A percentile compares a stretch with the other conserved stretches of the same genome.
Conservation (phyloP, 2,888 invertebrate species). For the Cheilosia urbana region DNA sequence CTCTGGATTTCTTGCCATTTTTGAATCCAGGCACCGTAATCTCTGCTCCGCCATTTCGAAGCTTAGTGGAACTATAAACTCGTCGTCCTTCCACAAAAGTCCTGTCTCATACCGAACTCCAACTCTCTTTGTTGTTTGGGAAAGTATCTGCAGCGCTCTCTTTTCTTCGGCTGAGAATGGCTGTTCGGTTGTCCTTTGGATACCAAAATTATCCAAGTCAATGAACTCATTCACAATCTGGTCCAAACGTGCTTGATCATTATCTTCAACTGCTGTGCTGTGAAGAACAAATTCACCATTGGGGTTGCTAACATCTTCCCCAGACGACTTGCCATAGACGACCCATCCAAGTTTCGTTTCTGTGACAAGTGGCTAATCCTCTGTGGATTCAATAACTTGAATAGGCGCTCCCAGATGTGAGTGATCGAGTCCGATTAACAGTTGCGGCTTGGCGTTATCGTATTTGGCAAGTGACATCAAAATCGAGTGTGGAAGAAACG, state of each 20-base stretch:
- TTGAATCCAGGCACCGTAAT: too few relatives aligned
- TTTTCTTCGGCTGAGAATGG: not conserved
- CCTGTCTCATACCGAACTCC: not conserved
- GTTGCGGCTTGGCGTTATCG: not conserved
- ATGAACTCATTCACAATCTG: not conserved
- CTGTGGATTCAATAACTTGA: not conserved
- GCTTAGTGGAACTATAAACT: too few relatives aligned
- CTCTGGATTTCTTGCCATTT: too few relatives aligned
- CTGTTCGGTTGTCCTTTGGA: not conserved
- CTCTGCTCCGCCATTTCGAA: too few relatives aligned
- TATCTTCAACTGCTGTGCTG: not conserved
- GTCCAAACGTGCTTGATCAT: not conserved
- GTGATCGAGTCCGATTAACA: slow-evolving; percentile 1
- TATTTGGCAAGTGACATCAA: not conserved
- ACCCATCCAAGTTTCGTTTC: too few relatives aligned
- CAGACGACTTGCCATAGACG: not conserved
- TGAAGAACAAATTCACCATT: not conserved
- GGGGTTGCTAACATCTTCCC: not conserved
- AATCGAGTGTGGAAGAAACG: not conserved
- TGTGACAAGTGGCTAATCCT: not conserved
- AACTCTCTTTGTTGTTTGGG: not conserved
- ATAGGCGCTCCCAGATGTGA: too few relatives aligned
- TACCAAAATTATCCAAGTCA: too few relatives aligned
- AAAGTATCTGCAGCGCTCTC: not conserved
- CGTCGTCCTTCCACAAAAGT: not conserved